Conservation (phyloP, 2,113 vertebrate species). For the Xiphorhynchus elegans region DNA sequence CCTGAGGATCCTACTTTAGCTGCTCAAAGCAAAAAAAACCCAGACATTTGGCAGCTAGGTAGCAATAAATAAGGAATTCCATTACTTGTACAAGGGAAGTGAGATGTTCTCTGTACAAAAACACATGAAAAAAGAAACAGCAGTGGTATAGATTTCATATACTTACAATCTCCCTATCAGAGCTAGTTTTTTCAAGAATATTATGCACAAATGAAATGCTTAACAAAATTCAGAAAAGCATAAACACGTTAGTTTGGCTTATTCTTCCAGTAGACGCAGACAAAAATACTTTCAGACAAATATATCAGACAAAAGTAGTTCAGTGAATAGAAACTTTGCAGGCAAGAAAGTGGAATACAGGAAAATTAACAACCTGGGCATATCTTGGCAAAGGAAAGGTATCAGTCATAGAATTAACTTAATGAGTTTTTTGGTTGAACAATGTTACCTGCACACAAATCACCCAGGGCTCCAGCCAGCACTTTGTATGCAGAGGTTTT, state of each 20-base stretch:
- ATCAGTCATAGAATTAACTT: background rate
- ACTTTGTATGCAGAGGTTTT: constrained; percentile 90
- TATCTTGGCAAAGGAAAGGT: background rate
- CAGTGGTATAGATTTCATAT: background rate
- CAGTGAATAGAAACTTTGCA: background rate
- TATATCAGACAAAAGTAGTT: background rate
- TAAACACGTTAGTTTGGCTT: background rate
- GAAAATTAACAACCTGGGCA: background rate
- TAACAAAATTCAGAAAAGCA: background rate
- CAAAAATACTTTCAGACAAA: background rate
- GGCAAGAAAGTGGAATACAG: background rate
- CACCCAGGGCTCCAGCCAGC: constrained; percentile 83
- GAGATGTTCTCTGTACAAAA: background rate
- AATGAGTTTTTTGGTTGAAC: background rate
- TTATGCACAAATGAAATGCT: background rate
- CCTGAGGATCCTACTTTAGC: background rate
- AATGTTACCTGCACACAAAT: constrained; percentile 78
- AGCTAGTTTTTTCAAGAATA: background rate
- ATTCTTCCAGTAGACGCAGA: background rate
- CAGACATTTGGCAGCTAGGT: background rate
- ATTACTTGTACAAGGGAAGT: background rate
- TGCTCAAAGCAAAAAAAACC: background rate
- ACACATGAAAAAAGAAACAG: background rate
- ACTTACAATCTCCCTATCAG: background rate
- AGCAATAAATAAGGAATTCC: background rate